Base-by-base conservation (phyloP, 2,888 invertebrate species). In the Eupsilia transversa region DNA sequence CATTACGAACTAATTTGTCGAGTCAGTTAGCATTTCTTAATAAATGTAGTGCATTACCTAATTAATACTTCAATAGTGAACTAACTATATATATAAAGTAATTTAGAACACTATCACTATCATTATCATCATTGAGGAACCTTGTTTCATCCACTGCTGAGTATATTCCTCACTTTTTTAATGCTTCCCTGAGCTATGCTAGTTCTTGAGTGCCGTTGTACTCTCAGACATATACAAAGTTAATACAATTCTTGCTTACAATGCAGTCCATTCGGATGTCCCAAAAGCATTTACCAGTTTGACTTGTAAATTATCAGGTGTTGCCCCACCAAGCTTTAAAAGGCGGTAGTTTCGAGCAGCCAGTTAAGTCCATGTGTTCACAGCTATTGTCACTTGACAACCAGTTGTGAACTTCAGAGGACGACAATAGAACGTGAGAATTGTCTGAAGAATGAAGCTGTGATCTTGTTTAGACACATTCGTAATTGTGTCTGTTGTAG, bases 361-460 rank as follows among this genome's bases (percentile, higher is more conserved):
- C 69, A 73, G 56, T 65, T 63, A 35, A 57, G 41, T 73, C 83
- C 60, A 33, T 30, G 41, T 61, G 54, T 74, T 66, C 68, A 35
- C 66, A 59, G 57, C 74, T 54, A 80, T 83, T 83, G 79, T 69
- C 56, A 27, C 65, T 65, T 65, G n/a, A 72, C 64, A 65, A 65
- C 68, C 30, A 43, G 57, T 83, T 80, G 74, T 63, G 41, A 79
- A 77, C 49, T 79, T 12, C 27, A 38, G 46, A 61, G 30, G 80
- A 79, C 14, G 56, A 66, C 80, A 83, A 74, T 71, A 54, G 61
- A 49, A 57, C 75, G 84, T 84, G 84, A 59, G 84, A 82, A 82
- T 66, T 46, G 61, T 71, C 65, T 65, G 33, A 17, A 46, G 52
- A 68, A 78, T 60, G 56, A 70, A 69, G 79, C 57, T 66, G 83